phyloP scores from a whole-genome alignment of 2,113 vertebrate species.

The Ceyx cyanopectus region DNA sequence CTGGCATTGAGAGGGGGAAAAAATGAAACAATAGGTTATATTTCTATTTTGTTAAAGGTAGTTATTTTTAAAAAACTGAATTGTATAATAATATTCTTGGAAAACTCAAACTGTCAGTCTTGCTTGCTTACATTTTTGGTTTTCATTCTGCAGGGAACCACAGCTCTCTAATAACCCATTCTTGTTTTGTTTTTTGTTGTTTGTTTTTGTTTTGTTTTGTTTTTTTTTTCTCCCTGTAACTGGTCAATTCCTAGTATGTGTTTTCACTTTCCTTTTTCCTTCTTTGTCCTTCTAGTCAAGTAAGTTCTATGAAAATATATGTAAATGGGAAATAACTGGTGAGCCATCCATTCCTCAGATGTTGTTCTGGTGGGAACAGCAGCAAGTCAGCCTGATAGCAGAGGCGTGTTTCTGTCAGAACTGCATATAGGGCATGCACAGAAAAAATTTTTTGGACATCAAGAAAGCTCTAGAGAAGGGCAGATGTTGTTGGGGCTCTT shows the following conservation, averaged over 20 bases:
- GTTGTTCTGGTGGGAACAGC: background rate
- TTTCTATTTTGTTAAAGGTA: background rate
- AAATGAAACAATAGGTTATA: background rate
- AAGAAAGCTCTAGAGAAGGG: background rate
- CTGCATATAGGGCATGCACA: background rate
- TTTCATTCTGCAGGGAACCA: background rate
- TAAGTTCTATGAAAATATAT: background rate
- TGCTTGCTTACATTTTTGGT: background rate
- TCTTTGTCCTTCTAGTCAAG: background rate
- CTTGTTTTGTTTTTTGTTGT: no score
- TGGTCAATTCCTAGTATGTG: background rate
- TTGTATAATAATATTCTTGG: background rate
- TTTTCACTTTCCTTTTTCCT: background rate
- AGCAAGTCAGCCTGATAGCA: background rate
- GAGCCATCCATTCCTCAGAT: background rate
- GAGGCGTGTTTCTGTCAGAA: background rate
- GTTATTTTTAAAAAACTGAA: background rate
- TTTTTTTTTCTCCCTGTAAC: background rate
- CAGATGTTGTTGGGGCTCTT: background rate
- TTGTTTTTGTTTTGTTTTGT: no score
- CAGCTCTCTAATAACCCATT: background rate
- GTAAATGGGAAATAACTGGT: background rate
- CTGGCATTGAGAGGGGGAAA: background rate
- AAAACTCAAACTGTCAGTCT: background rate
- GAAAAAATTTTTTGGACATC: background rate